Base-by-base conservation (phyloP, 2,113 vertebrate genomes). In the Thymallus thymallus region DNA sequence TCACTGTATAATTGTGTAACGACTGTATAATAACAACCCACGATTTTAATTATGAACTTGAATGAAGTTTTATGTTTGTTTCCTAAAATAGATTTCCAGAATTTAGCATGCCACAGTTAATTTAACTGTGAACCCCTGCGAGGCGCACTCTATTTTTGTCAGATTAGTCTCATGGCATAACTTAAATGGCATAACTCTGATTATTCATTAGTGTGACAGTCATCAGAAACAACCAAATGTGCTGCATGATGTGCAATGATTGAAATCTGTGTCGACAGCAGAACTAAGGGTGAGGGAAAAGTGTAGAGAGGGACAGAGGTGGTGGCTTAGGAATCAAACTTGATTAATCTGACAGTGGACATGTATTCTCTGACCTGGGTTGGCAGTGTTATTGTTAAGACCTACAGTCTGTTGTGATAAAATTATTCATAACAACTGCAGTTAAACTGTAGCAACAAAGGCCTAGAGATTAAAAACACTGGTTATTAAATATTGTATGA, bases 131-230 rank as follows among this genome's bases (percentile, higher is more conserved):
- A 26, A 18, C 48, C 69, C 24, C 24, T 16, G 51, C 24, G 16
- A 60, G 18, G 1, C 26, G 41, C 46, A 71, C 2, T 51, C 18
- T 41, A 41, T 41, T 41, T 41, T 41, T 41, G 35, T 41, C 35
- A 58, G 29, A 58, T 71, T 56, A 32, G 69, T 60, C 51, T 60
- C 29, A 61, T 24, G 22, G 24, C 60, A 71, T 20, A 24, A 26
- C 46, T 58, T 60, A 56, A 58, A 71, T 56, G 9, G 24, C 51
- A 12, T 20, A 71, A 71, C 16, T 0, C 51, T 56, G 69, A 56
- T 58, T 51, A 58, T 35, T 58, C 29, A 35, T 58, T 71, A 71
- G 9, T 13, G 9, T 41, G 35, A 41, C 7, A 41, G 9, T 41
- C 35, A 41, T 41, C 35, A 41, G 35, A 9, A 5, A 32, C 69